Percentiles rank a stretch among this genome's conserved stretches.
Conservation (phyloP, 2,888 invertebrate genomes). For the Noctua janthe region DNA sequence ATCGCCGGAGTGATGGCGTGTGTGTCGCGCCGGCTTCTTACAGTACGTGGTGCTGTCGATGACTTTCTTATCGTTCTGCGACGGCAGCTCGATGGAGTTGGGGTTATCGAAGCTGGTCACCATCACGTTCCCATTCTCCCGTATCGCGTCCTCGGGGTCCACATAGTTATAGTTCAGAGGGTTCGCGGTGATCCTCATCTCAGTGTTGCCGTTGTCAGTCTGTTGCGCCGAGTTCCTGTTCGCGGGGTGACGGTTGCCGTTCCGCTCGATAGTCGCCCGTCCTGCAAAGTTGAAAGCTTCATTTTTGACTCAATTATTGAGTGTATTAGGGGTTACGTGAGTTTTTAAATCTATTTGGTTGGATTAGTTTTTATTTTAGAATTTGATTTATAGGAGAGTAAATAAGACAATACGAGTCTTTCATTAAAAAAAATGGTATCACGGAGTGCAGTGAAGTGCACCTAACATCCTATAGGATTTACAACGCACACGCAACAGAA, state of each 20-base stretch:
- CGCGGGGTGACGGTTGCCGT: constrained; percentile 85
- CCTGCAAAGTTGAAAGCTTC: constrained; percentile 79
- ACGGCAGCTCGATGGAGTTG: constrained; percentile 93
- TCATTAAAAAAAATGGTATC: background rate
- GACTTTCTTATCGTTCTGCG: constrained; percentile 82
- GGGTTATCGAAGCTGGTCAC: constrained; percentile 94
- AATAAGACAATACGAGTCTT: background rate
- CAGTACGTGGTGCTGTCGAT: constrained; percentile 94
- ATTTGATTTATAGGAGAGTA: background rate
- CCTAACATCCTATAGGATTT: background rate
- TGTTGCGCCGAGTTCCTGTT: constrained; percentile 83
- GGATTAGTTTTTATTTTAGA: background rate
- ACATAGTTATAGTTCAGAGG: constrained; percentile 93
- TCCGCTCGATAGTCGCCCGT: constrained; percentile 91
- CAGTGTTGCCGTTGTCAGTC: constrained; percentile 82
- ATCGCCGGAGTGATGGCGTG: constrained; percentile 84
- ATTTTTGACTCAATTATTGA: constrained; percentile 63
- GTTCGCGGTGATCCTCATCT: constrained; percentile 95
- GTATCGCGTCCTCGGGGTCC: constrained; percentile 91
- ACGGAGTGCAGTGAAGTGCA: background rate
- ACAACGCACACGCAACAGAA: background rate
- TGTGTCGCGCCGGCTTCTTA: constrained; percentile 90
- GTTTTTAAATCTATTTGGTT: background rate
- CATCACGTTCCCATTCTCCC: constrained; percentile 88
- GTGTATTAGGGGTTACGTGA: constrained; percentile 37